Conservation (phyloP, 2,888 invertebrate genomes). For the Diplazon laetatorius region DNA sequence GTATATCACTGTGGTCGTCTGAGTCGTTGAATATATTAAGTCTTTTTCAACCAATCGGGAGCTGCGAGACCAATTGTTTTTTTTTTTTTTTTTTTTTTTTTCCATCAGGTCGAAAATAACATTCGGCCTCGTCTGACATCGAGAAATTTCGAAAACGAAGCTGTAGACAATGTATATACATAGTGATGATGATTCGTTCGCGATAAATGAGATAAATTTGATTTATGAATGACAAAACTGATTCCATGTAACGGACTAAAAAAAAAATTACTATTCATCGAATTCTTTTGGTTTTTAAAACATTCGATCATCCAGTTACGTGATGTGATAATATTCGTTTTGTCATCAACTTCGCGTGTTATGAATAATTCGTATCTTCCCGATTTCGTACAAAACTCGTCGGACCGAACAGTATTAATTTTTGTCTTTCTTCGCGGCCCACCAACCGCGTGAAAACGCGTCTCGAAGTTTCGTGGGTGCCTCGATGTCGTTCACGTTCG, state of each 20-base stretch:
- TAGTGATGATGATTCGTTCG: slow-evolving; percentile 31
- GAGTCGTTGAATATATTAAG: slow-evolving; percentile 35
- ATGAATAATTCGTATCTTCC: slow-evolving; percentile 22
- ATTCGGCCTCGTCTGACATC: slow-evolving; percentile 13
- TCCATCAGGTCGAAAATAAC: slow-evolving; percentile 18
- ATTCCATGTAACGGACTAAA: slow-evolving; percentile 17
- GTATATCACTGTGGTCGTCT: slow-evolving; percentile 51
- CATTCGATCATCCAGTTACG: slow-evolving; percentile 9
- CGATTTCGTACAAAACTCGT: slow-evolving; percentile 65
- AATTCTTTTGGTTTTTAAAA: slow-evolving; percentile 9
- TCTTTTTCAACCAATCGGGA: slow-evolving; percentile 43
- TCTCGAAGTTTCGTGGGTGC: background rate
- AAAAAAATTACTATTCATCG: slow-evolving; percentile 19
- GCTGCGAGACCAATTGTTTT: slow-evolving; percentile 11
- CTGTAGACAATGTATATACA: slow-evolving; percentile 44
- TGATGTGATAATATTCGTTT: background rate
- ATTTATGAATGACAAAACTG: slow-evolving; percentile 36
- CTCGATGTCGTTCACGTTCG: background rate
- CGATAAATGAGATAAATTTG: slow-evolving; percentile 7
- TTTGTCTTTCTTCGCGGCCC: slow-evolving; percentile 67
- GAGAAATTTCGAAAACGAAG: slow-evolving; percentile 28
- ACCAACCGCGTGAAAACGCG: slow-evolving; percentile 6
- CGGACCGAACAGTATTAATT: slow-evolving; percentile 71
- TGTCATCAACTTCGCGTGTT: slow-evolving; percentile 1
- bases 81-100: too few species aligned